These are phyloP conservation scores for Eledona agricola DNA, from an alignment of 2,888 invertebrate genomes.

Conservation along the genomic window DNA sequence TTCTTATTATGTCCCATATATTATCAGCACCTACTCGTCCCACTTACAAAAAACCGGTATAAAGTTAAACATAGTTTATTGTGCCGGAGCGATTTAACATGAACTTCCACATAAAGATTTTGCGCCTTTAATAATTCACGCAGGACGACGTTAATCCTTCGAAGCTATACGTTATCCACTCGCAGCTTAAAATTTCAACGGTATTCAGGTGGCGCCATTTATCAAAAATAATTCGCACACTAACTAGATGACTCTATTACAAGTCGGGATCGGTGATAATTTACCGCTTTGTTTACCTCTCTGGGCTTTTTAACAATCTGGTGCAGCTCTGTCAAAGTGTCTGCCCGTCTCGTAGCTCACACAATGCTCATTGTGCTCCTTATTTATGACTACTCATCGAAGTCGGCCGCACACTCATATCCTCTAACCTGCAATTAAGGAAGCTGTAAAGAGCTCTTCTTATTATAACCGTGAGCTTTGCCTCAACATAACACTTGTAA, in stretches of 20 bases:
- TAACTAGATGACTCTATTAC: slow-evolving; percentile 54
- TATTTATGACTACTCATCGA: slow-evolving; percentile 56
- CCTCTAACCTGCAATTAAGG: slow-evolving; percentile 52
- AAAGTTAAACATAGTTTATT: slow-evolving; percentile 54
- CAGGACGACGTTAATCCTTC: slow-evolving; percentile 53
- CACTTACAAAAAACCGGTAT: slow-evolving; percentile 47
- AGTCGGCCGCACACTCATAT: slow-evolving; percentile 49
- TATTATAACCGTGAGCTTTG: slow-evolving; percentile 38
- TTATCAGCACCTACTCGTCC: slow-evolving; percentile 48
- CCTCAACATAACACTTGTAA: slow-evolving; percentile 36
- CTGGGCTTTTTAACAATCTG: too few species aligned
- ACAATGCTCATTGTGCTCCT: slow-evolving; percentile 53
- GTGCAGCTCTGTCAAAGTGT: slow-evolving; percentile 42
- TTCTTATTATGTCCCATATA: slow-evolving; percentile 42
- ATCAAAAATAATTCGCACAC: slow-evolving; percentile 51
- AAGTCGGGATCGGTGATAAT: slow-evolving; percentile 24
- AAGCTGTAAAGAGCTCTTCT: slow-evolving; percentile 41
- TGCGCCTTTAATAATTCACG: slow-evolving; percentile 52
- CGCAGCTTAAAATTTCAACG: slow-evolving; percentile 56
- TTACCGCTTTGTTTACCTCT: slow-evolving; percentile 29
- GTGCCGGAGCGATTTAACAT: slow-evolving; percentile 56
- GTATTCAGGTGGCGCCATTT: slow-evolving; percentile 50
- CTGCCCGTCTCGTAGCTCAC: slow-evolving; percentile 43
- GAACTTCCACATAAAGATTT: slow-evolving; percentile 57
- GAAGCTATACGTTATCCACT: slow-evolving; percentile 52